phyloP scores from a whole-genome alignment of 2,797 vertebrate species.

The Strix occidentalis region DNA sequence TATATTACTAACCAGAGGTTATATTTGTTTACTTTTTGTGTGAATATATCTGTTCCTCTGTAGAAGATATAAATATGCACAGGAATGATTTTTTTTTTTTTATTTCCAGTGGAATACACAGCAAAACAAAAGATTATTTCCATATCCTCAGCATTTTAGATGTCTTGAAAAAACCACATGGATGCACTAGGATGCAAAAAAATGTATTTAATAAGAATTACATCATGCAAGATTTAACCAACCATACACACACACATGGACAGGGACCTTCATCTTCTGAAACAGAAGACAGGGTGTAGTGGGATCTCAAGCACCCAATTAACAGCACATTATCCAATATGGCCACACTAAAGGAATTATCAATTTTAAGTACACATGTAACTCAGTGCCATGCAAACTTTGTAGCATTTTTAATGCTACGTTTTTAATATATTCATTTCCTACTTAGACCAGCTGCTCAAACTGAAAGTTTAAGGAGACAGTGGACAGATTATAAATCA shows the following conservation, averaged over 20 bases:
- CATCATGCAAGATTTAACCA: neutral
- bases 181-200: neutral
- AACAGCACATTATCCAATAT: neutral
- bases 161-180: neutral
- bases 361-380: neutral
- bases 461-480: neutral
- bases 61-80: neutral
- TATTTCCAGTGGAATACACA: neutral
- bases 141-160: neutral
- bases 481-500: neutral
- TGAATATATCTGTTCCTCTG: neutral
- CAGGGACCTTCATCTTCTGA: neutral
- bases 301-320: neutral
- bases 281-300: neutral
- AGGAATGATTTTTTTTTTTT: rapidly evolving
- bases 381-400: neutral
- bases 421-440: neutral
- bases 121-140: neutral
- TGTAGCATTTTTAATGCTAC: neutral
- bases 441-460: neutral
- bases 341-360: neutral
- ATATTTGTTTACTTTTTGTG: neutral
- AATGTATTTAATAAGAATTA: neutral
- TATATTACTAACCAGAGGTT: neutral
- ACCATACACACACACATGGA: neutral